Evolutionary conservation across 2,888 invertebrate species (phyloP).

Genomic region (Escarpia spicata): DNA sequence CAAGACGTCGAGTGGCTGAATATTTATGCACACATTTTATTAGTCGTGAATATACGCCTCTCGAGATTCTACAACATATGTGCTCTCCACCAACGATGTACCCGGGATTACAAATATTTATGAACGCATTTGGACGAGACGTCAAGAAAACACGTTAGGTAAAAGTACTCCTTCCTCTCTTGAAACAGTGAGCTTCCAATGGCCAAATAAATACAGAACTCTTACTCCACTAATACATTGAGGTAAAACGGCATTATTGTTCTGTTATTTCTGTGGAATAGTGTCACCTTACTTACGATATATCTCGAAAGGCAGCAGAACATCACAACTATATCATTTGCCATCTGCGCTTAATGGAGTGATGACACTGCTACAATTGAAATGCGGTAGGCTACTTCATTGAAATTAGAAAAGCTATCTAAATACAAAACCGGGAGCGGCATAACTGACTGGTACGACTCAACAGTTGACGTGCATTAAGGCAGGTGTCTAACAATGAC

Average conservation of each 20-base stretch:
- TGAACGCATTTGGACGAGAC: too few species aligned
- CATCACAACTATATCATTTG: not conserved
- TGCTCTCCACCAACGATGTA: not conserved
- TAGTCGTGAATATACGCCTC: not conserved
- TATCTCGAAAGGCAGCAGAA: not conserved
- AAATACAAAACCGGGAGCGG: too few species aligned
- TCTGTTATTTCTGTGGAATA: too few species aligned
- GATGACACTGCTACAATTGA: not conserved
- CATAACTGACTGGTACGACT: not conserved
- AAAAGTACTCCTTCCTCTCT: too few species aligned
- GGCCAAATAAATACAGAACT: too few species aligned
- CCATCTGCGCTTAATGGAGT: not conserved
- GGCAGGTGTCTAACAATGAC: not conserved
- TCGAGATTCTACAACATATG: not conserved
- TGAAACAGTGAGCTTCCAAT: too few species aligned
- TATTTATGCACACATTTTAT: slow-evolving; percentile 14
- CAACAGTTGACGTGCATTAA: not conserved
- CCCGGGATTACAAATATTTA: not conserved
- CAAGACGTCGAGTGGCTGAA: not conserved
- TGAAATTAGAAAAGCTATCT: not conserved
- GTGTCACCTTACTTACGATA: too few species aligned
- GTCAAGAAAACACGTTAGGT: too few species aligned
- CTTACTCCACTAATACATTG: too few species aligned
- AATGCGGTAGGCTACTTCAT: not conserved
- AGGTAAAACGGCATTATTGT: too few species aligned